phyloP scores from a whole-genome alignment of 1,140 invertebrate genomes.

The Gryllus bimaculatus region DNA sequence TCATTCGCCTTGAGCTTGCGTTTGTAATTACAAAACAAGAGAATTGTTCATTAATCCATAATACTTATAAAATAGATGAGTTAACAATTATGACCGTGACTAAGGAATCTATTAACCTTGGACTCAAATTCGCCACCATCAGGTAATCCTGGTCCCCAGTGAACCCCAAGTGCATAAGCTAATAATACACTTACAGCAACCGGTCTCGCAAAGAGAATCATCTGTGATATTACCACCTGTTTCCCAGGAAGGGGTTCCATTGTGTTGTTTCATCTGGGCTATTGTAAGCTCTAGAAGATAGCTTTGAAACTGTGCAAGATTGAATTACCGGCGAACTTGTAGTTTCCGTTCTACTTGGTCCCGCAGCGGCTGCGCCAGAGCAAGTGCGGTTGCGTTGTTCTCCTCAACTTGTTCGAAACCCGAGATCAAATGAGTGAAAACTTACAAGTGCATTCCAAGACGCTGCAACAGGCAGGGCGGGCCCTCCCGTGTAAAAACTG shows the following conservation, averaged over 20 bases:
- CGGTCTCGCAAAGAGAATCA: background rate
- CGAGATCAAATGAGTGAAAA: background rate
- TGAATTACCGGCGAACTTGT: background rate
- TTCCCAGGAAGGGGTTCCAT: background rate
- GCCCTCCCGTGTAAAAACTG: background rate
- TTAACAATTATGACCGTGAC: no score
- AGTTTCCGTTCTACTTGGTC: background rate
- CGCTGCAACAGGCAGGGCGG: background rate
- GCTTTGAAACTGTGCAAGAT: background rate
- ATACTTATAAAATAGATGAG: no score
- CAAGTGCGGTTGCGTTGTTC: background rate
- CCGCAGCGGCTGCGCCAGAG: background rate
- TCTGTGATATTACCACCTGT: background rate
- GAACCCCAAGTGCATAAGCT: no score
- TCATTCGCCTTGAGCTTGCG: no score
- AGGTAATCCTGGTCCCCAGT: no score
- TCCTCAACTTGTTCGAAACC: background rate
- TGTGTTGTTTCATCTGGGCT: background rate
- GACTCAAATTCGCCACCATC: no score
- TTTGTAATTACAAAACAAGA: no score
- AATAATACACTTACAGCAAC: no score
- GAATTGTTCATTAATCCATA: no score
- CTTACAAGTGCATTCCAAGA: constrained; percentile 1
- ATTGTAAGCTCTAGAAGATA: background rate
- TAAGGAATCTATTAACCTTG: no score